Conservation (phyloP, 2,888 invertebrate species). For the Paralinhomoeus sp. region DNA sequence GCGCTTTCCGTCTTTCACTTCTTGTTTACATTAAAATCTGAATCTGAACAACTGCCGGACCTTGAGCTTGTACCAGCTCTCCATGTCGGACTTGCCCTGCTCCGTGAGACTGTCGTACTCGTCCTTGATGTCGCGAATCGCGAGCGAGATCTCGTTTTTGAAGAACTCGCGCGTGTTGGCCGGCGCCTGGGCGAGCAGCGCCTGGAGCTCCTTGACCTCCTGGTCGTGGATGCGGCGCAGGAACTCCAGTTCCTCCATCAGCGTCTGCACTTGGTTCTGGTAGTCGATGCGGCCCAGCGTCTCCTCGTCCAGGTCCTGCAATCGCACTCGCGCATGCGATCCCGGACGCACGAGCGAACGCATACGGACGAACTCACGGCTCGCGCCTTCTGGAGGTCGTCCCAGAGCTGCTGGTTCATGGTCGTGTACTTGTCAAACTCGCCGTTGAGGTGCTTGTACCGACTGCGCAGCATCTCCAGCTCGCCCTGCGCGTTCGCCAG, state of each 20-base stretch:
- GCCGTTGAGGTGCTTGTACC: slow-evolving; percentile 19
- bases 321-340: no score
- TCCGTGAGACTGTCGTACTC: slow-evolving; percentile 31
- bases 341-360: no score
- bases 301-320: slow-evolving; percentile 27
- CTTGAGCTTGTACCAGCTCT: slow-evolving; percentile 34
- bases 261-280: slow-evolving; percentile 26
- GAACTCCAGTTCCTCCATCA: slow-evolving; percentile 26
- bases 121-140: slow-evolving; percentile 31
- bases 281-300: slow-evolving; percentile 26
- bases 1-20: not conserved
- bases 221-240: slow-evolving; percentile 13
- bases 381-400: slow-evolving; percentile 23
- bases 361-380: slow-evolving; percentile 7
- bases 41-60: slow-evolving; percentile 12
- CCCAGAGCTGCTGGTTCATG: slow-evolving; percentile 22
- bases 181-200: slow-evolving; percentile 22
- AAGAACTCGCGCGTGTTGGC: slow-evolving; percentile 28
- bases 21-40: not conserved
- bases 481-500: slow-evolving; percentile 22
- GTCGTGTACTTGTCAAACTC: slow-evolving; percentile 21
- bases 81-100: slow-evolving; percentile 31
- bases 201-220: slow-evolving; percentile 25
- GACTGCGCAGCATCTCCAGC: slow-evolving; percentile 22
- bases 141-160: slow-evolving; percentile 34